Conservation (phyloP, 2,888 invertebrate genomes). For the Hydraecia micacea region DNA sequence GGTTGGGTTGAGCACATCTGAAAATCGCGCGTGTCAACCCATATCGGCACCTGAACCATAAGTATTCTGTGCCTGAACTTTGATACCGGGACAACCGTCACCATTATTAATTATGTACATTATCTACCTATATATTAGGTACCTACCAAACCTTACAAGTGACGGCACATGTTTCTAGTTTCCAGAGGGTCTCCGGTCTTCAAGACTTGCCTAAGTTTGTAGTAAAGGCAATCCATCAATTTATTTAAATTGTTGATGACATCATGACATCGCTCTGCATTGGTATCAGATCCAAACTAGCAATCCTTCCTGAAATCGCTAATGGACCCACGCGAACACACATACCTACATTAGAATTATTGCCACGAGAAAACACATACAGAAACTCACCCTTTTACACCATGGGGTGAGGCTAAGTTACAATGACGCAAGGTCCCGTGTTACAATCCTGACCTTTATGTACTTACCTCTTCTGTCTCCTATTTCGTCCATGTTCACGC, state of each 20-base stretch:
- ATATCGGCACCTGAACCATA: too few relatives aligned
- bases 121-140: background rate
- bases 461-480: background rate
- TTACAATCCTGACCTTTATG: background rate
- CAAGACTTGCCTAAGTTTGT: constrained; percentile 4
- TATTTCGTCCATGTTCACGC: background rate
- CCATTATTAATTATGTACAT: background rate
- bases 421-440: background rate
- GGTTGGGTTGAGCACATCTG: background rate
- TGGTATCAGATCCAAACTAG: constrained; percentile 1
- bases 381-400: background rate
- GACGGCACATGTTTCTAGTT: background rate
- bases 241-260: constrained; percentile 17
- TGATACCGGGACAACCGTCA: background rate
- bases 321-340: background rate
- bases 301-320: background rate
- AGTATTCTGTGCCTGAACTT: too few relatives aligned
- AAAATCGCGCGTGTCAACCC: background rate
- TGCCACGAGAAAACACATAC: constrained; percentile 3
- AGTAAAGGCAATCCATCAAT: constrained; percentile 25
- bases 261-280: constrained; percentile 5
- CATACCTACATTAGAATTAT: too few relatives aligned
- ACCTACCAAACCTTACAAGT: background rate
- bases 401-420: background rate
- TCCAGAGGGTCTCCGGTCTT: constrained; percentile 10